Evolutionary conservation across 1,140 invertebrate species (phyloP).

Genomic region (Leptopilina clavipes): DNA sequence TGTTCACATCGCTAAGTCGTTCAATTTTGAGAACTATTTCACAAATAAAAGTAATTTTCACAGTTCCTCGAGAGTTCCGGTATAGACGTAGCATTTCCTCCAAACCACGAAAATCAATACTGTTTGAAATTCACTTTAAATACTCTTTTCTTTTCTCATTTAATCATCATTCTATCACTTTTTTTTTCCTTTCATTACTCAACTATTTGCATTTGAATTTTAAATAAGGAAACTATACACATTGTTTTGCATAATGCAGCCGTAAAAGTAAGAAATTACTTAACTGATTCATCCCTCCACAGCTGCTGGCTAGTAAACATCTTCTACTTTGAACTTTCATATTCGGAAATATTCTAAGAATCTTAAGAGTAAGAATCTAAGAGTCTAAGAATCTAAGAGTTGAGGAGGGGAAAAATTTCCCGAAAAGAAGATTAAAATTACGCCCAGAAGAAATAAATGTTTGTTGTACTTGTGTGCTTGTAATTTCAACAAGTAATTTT

Average conservation of each 20-base stretch:
- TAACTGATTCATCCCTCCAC: not conserved
- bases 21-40: slow-evolving; percentile 42
- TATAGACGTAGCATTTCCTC: not conserved
- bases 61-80: slow-evolving; percentile 10
- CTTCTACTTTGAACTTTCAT: not conserved
- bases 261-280: not conserved
- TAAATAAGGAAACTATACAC: not conserved
- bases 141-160: slow-evolving; percentile 1
- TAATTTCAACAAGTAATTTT: too few species aligned
- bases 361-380: too few species aligned
- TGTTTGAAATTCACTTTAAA: slow-evolving; percentile 17
- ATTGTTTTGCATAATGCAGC: not conserved
- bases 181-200: not conserved
- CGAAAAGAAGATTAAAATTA: not conserved
- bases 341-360: not conserved
- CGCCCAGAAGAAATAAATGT: too few species aligned
- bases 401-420: not conserved
- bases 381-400: too few species aligned
- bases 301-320: not conserved
- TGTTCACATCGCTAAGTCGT: slow-evolving; percentile 14
- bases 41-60: slow-evolving; percentile 14
- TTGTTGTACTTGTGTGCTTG: too few species aligned
- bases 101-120: slow-evolving; percentile 7
- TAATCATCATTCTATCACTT: not conserved
- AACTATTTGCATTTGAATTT: slow-evolving; percentile 13